Conservation (phyloP, 2,113 vertebrate species). For the Anoura caudifer region DNA sequence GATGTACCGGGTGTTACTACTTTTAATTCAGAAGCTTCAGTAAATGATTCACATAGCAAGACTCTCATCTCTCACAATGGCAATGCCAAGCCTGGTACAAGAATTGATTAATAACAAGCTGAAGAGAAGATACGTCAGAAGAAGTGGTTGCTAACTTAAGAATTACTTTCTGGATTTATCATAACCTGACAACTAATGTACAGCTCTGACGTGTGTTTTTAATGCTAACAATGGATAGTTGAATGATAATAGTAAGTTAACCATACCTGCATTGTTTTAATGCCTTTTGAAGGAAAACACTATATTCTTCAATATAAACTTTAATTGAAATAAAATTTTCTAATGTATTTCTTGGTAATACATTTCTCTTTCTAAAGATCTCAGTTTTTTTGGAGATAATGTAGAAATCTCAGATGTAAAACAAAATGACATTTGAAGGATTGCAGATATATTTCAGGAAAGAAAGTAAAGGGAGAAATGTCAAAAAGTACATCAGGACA, state of each 20-base stretch:
- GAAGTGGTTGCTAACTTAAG: conserved; percentile 41
- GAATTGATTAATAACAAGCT: conserved; percentile 38
- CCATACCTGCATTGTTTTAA: background rate
- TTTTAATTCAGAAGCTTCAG: conserved; percentile 36
- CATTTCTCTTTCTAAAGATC: conserved; percentile 8
- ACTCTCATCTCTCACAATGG: conserved; percentile 14
- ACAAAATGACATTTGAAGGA: conserved; percentile 16
- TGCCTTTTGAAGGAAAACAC: background rate
- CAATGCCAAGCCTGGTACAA: conserved; percentile 32
- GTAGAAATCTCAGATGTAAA: background rate
- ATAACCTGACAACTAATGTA: conserved; percentile 10
- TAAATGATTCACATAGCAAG: conserved; percentile 26
- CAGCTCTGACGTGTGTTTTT: conserved; percentile 44
- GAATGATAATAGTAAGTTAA: background rate
- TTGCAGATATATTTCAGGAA: background rate
- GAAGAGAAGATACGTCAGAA: conserved; percentile 32
- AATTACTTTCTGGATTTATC: conserved; percentile 48
- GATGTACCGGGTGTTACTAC: background rate
- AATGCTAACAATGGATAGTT: background rate
- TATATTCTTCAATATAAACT: conserved; percentile 14
- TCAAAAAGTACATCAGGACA: background rate
- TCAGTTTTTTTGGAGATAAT: background rate
- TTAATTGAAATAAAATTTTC: conserved; percentile 21
- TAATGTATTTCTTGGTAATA: background rate
- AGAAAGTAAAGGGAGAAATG: background rate